Evolutionary conservation across 2,888 invertebrate species (phyloP), one percentile per base, ranked within the genome.

Genomic region (Cryptus viduatorius): DNA sequence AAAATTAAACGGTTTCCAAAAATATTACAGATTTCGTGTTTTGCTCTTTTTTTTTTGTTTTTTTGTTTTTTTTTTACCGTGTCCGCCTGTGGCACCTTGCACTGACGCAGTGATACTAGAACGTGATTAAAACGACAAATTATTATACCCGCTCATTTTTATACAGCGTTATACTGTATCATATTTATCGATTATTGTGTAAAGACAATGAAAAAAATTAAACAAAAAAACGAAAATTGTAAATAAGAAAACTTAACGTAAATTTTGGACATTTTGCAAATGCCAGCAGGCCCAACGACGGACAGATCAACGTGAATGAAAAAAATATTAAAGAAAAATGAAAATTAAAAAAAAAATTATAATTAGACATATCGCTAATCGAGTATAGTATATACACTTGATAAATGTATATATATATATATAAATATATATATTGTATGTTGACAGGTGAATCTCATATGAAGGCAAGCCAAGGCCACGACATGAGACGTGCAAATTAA

Each of bases 381-480:
- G 88, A 89, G 87, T 87, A 87, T 84, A 86, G 87, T 88, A 84
- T 88, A 90, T 89, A 88, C 88, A 86, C 87, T 89, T 89, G 88
- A 67, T 85, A 82, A 79, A 85, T 82, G 82, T 87, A 75, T 82
- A 86, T 86, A 86, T 88, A 82, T 19, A 79, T 77, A 79, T 79
- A 80, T 80, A 83, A 69, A 67, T 86, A 89, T 90, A 91, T 92
- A 90, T 86, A 83, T 83, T 83, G 67, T 78, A 86, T 86, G 86
- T 91, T 91, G 90, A 92, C 91, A 93, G 91, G 92, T 93, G 92
- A 93, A 93, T 93, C 92, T 92, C 92, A 93, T 93, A 92, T 92
- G 92, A 93, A 93, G 92, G 93, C 92, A 93, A 93, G 93, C 93
- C 93, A 93, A 93, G 93, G 93, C 93, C 92, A 93, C 92, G 92